Evolutionary conservation across 2,797 vertebrate genomes (phyloP), one percentile per base, ranked within the genome.

Genomic region (Parambassis ranga): DNA sequence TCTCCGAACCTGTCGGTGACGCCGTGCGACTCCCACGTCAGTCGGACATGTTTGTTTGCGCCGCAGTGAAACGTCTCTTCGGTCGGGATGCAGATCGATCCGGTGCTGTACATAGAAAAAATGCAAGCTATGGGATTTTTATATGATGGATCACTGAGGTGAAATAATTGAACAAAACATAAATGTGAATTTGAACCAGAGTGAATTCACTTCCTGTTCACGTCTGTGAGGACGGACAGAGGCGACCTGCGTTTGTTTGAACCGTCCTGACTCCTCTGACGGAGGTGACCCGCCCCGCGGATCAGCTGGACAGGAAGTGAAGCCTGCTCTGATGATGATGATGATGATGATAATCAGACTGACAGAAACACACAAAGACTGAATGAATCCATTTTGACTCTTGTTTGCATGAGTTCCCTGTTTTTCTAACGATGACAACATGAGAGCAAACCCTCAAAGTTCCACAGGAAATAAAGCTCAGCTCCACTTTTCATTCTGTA

Each of bases 381-480:
- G n/a, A n/a, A n/a, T n/a, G 24, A 44, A 57, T 78, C 48, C 32
- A 24, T 70, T 72, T 52, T 35, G 52, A 76, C 69, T 77, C 82
- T 71, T 75, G 80, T 90, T 87, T 91, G 90, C 90, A 91, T 91
- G 90, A 85, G 78, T 81, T 24, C 44, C 61, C 30, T 43, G 3
- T 82, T 77, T 78, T 87, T 77, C 63, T 44, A 72, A 83, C 49
- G 36, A 69, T 52, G 44, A 75, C 20, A 52, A 79, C 80, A 67
- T 65, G 58, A 70, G 38, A 46, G 71, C 41, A 58, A 49, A 77
- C 78, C 61, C 44, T 65, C 77, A 79, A 82, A 58, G 75, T 84
- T 87, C 85, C 64, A 16, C 20, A 44, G 80, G 75, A 89, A 90
- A 89, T 88, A 89, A 88, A 90, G 57, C 56, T 58, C 65, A 75